Percentiles rank a stretch among this genome's conserved stretches.
Conservation (phyloP, 2,888 invertebrate genomes). For the Diplazon laetatorius region DNA sequence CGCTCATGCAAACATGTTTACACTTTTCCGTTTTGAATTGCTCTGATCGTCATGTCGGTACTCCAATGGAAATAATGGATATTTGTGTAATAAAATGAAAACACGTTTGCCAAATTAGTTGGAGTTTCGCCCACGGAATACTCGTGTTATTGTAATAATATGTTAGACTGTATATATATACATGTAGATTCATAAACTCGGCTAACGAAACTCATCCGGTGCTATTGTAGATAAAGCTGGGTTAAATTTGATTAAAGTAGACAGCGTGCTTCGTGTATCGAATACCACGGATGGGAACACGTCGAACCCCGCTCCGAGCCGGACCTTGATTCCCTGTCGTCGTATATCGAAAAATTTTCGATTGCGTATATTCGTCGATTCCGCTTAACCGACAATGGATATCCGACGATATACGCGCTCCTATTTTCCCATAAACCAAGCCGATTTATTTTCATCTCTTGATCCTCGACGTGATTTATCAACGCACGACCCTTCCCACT, state of each 20-base stretch:
- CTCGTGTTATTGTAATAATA: neutral
- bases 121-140: neutral
- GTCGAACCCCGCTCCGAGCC: neutral
- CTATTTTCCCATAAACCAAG: no score
- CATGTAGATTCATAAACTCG: neutral
- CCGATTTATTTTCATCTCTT: slow-evolving; percentile 27
- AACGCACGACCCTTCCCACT: slow-evolving; percentile 1
- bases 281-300: neutral
- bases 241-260: slow-evolving; percentile 3
- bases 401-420: no score
- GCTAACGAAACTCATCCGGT: slow-evolving; percentile 4
- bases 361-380: slow-evolving; percentile 18
- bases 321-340: neutral
- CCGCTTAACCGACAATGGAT: slow-evolving; percentile 18
- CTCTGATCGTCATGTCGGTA: neutral
- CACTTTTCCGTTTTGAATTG: neutral
- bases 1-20: neutral
- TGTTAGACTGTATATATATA: neutral
- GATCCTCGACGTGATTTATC: slow-evolving; percentile 18
- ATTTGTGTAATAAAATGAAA: neutral
- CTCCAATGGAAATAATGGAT: neutral
- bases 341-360: slow-evolving; percentile 2
- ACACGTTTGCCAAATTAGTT: neutral
- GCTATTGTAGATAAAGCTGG: neutral
- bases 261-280: neutral